These are phyloP conservation scores for Parotocinclus haroldoi DNA, from an alignment of 2,797 vertebrate genomes.

Conservation along the genomic window DNA sequence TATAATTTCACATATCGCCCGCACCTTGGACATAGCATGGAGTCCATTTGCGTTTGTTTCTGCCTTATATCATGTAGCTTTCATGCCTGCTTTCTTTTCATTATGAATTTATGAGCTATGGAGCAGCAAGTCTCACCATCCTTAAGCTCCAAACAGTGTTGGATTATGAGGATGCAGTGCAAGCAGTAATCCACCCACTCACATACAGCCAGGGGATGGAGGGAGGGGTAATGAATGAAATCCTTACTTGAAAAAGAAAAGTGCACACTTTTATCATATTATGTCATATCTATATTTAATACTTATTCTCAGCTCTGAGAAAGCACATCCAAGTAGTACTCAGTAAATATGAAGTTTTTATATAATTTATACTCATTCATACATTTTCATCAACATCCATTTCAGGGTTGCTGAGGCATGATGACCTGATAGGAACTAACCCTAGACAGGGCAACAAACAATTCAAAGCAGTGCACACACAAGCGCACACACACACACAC, in stretches of 20 bases:
- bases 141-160: conserved; percentile 28
- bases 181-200: conserved; percentile 56
- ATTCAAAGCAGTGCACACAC: no score
- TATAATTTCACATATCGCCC: conserved; percentile 37
- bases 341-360: conserved; percentile 1
- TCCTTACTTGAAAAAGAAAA: conserved; percentile 53
- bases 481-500: no score
- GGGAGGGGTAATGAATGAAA: conserved; percentile 62
- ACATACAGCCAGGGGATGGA: conserved; percentile 36
- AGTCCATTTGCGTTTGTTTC: conserved; percentile 28
- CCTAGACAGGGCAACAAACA: no score
- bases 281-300: conserved; percentile 65
- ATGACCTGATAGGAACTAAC: no score
- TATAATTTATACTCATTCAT: no score
- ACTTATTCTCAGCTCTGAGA: conserved; percentile 23
- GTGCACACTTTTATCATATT: conserved; percentile 63
- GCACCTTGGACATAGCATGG: conserved; percentile 31
- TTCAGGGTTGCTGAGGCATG: no score
- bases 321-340: conserved; percentile 12
- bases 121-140: conserved; percentile 42
- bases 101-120: conserved; percentile 6
- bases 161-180: conserved; percentile 52
- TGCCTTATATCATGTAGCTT: conserved; percentile 19
- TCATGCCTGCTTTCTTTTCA: conserved; percentile 10
- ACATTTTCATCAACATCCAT: no score